Base-by-base conservation (phyloP, 2,113 vertebrate genomes). In the Cryptoleucopteryx plumbea region DNA sequence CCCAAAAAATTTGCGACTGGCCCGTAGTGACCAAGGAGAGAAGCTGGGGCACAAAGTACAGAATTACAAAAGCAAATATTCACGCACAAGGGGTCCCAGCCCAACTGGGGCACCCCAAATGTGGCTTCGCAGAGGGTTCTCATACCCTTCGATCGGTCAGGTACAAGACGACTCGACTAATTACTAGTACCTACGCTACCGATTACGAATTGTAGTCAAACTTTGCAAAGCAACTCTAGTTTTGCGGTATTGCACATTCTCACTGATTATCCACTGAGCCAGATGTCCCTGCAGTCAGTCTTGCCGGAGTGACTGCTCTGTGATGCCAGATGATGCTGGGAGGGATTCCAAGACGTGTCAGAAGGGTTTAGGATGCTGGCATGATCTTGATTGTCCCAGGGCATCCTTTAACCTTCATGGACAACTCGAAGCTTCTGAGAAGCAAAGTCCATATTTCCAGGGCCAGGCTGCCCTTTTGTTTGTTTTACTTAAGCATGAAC, bases 121-220 rank as follows among this genome's bases (percentile, higher is more conserved):
- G 14, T 16, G 75, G 17, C 58, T 26, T n/a, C 4, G 3, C 40
- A 3, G 7, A 10, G 36, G 43, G 34, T 3, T 32, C 65, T 27
- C 3, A 1, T 4, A 15, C 32, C 32, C 38, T 27, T 18, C 15
- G 3, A 4, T 6, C 2, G 1, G 5, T 15, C 61, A 21, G 13
- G 36, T 9, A 13, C 38, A 13, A 12, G 45, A 13, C 1, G 6
- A 16, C 8, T 9, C 2, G 18, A 6, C 16, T 27, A 9, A 7
- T 19, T 14, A 3, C 20, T 14, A 13, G 66, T 58, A 23, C 29
- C 36, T 50, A 2, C 2, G 0, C 15, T 4, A 4, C 65, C 5
- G 0, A 3, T 17, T 11, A 7, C 15, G 2, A 14, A 16, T 6
- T 15, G 2, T 1, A 5, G 25, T 4, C 8, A 27, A 8, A 13